These are phyloP conservation scores for Pristionchus exspectatus DNA, from an alignment of 2,888 invertebrate species.

Conservation along the genomic window DNA sequence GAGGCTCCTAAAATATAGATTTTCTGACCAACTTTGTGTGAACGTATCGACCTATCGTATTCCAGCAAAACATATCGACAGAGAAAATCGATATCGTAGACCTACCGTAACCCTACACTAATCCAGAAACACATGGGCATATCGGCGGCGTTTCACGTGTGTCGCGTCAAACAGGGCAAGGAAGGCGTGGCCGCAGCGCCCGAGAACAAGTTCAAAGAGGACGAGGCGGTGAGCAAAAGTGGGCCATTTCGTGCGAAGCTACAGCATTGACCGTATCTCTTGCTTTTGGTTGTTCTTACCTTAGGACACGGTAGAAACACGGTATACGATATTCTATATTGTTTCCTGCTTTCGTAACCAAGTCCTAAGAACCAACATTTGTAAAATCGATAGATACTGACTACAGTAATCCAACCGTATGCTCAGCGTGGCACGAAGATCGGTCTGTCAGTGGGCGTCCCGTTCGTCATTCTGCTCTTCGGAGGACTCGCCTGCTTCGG, in stretches of 20 bases:
- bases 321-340: background rate
- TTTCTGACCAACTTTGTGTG: too few relatives aligned
- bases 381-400: background rate
- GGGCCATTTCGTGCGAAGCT: too few relatives aligned
- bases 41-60: too few relatives aligned
- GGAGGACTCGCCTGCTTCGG: slow-evolving; percentile 12
- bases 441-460: background rate
- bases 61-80: too few relatives aligned
- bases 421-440: background rate
- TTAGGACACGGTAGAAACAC: too few relatives aligned
- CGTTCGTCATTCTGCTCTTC: background rate
- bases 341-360: too few relatives aligned
- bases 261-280: too few relatives aligned
- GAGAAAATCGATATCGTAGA: too few relatives aligned
- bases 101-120: background rate
- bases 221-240: background rate
- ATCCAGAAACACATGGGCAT: background rate
- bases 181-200: background rate
- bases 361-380: too few relatives aligned
- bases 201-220: background rate
- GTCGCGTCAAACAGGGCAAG: background rate
- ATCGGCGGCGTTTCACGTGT: background rate
- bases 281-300: too few relatives aligned
- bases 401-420: background rate
- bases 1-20: too few relatives aligned